A percentile compares a stretch with the other conserved stretches of the same genome.
Conservation (phyloP, 2,888 invertebrate genomes). For the Drosophila buzzatii region DNA sequence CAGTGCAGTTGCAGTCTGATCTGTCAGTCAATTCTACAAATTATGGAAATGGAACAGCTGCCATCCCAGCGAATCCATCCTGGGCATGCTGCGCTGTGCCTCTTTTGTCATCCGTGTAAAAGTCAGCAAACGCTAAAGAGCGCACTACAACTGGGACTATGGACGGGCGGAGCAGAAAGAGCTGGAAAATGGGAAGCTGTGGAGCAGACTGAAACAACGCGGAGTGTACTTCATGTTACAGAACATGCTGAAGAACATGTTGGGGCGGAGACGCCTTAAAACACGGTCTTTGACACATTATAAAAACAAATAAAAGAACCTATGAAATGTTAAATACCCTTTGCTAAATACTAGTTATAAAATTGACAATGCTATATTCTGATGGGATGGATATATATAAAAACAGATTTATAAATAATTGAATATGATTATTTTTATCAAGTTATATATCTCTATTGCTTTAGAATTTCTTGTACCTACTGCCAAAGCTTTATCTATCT, state of each 20-base stretch:
- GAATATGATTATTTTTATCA: too few relatives aligned
- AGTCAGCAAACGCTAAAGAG: constrained; percentile 79
- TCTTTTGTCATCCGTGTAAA: constrained; percentile 49
- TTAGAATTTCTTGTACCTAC: too few relatives aligned
- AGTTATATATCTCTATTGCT: too few relatives aligned
- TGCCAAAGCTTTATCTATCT: too few relatives aligned
- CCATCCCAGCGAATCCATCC: constrained; percentile 16
- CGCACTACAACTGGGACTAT: constrained; percentile 45
- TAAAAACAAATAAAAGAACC: constrained; percentile 12
- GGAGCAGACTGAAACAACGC: constrained; percentile 9
- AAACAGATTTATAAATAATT: too few relatives aligned
- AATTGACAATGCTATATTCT: background rate
- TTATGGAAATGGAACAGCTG: constrained; percentile 63
- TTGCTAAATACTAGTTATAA: background rate
- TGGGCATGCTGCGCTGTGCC: constrained; percentile 15
- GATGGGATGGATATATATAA: too few relatives aligned
- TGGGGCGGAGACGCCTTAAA: constrained; percentile 36
- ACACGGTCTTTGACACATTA: constrained; percentile 63
- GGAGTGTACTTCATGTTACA: constrained; percentile 59
- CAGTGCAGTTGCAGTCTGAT: background rate
- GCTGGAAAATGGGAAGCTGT: background rate
- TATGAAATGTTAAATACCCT: constrained; percentile 44
- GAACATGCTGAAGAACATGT: constrained; percentile 45
- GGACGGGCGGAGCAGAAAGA: background rate
- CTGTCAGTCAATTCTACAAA: constrained; percentile 37